Conservation (phyloP, 2,113 vertebrate species). For the Gracilinanus agilis region DNA sequence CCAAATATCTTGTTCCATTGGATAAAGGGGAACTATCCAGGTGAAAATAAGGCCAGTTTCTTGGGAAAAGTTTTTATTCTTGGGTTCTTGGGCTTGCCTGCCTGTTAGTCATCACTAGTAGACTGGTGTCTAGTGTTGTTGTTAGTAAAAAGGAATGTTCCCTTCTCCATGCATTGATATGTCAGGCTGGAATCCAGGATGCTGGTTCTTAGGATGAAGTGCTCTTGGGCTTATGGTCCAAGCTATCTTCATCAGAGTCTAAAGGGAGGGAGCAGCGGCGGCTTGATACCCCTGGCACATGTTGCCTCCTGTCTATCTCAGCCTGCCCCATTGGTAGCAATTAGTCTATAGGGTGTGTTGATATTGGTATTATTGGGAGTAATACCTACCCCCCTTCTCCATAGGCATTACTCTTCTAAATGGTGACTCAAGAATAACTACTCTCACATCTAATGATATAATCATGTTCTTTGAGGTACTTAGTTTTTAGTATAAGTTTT, state of each 20-base stretch:
- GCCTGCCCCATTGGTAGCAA: neutral
- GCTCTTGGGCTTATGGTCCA: neutral
- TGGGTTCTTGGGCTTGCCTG: neutral
- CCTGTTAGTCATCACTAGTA: neutral
- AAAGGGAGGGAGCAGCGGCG: neutral
- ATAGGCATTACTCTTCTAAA: no score
- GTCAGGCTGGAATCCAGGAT: neutral
- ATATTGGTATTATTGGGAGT: no score
- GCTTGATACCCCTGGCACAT: neutral
- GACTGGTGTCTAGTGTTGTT: neutral
- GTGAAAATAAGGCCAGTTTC: neutral
- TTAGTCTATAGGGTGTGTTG: neutral
- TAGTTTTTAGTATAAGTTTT: no score
- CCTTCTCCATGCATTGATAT: neutral
- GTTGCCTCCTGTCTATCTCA: neutral
- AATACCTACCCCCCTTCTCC: no score
- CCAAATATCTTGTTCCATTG: no score
- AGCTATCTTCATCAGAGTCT: neutral
- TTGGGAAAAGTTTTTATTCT: neutral
- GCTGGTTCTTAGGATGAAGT: neutral
- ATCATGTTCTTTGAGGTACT: no score
- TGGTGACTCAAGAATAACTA: no score
- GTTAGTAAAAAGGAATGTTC: neutral
- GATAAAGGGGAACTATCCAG: no score
- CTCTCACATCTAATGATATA: no score